These are phyloP conservation scores for Delphinus delphis DNA, from an alignment of 2,113 vertebrate species.

Conservation along the genomic window DNA sequence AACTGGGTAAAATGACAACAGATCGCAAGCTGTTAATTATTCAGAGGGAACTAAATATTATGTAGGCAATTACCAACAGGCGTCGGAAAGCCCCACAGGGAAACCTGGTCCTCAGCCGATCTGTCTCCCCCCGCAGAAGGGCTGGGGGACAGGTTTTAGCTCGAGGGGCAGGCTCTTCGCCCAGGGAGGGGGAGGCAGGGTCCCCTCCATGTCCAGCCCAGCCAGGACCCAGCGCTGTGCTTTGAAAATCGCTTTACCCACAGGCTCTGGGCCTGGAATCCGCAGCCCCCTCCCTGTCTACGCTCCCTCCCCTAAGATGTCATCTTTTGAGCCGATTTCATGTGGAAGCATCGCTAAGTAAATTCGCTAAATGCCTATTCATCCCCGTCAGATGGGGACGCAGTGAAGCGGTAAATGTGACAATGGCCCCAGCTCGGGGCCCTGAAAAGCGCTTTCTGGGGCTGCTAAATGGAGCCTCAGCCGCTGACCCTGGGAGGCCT, in stretches of 20 bases:
- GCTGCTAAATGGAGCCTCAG: constrained; percentile 77
- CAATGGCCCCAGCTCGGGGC: constrained; percentile 81
- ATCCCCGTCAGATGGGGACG: constrained; percentile 79
- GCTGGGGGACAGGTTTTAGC: background rate
- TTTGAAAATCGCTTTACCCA: constrained; percentile 75
- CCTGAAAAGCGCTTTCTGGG: constrained; percentile 78
- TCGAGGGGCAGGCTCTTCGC: background rate
- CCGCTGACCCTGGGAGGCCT: constrained; percentile 74
- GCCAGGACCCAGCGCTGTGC: constrained; percentile 59
- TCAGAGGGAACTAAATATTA: constrained; percentile 64
- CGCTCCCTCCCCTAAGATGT: constrained; percentile 73
- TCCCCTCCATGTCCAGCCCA: constrained; percentile 39
- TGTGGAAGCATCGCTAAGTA: constrained; percentile 88
- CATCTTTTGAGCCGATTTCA: constrained; percentile 85
- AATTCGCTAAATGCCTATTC: constrained; percentile 87
- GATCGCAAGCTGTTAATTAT: constrained; percentile 59
- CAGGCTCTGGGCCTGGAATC: constrained; percentile 71
- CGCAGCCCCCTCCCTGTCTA: background rate
- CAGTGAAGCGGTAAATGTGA: constrained; percentile 85
- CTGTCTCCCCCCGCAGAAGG: background rate
- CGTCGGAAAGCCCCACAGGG: background rate
- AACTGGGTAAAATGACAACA: constrained; percentile 45
- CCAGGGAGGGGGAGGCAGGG: background rate
- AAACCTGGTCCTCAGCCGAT: background rate
- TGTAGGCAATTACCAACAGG: constrained; percentile 36